Conservation (phyloP, 2,113 vertebrate species). For the Ameiurus melas region DNA sequence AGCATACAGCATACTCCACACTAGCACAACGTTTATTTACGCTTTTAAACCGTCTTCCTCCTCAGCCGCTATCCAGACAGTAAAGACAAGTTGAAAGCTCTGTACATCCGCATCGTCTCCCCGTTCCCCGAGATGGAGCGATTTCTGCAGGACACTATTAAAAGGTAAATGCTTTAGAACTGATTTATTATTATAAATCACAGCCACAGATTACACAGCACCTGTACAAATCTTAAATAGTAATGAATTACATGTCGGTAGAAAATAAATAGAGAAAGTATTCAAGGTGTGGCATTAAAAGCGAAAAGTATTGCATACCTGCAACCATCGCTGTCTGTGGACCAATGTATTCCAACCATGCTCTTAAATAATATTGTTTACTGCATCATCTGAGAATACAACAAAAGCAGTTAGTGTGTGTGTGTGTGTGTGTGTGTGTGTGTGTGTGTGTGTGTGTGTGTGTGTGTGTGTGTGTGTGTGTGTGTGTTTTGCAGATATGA, state of each 20-base stretch:
- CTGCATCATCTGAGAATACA: not conserved
- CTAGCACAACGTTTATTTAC: not conserved
- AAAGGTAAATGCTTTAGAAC: conserved; percentile 71
- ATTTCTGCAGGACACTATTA: conserved; percentile 89
- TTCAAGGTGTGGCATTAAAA: not conserved
- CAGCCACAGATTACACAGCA: not conserved
- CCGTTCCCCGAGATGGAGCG: conserved; percentile 93
- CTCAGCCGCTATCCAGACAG: conserved; percentile 74
- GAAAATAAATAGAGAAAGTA: not conserved
- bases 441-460: not conserved
- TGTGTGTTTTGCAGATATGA: conserved; percentile 73
- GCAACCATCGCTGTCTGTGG: not conserved
- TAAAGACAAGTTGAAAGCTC: conserved; percentile 80
- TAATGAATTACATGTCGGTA: not conserved
- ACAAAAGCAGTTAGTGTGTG: not conserved
- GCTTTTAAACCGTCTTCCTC: not conserved
- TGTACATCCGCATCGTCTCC: conserved; percentile 84
- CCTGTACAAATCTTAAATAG: not conserved
- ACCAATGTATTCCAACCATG: not conserved
- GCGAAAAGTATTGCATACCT: not conserved
- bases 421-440: not conserved
- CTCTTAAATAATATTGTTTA: not conserved
- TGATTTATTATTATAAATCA: not conserved
- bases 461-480: not conserved
- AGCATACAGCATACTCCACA: not conserved